phyloP scores from a whole-genome alignment of 2,888 invertebrate species.

The Xestia xanthographa region DNA sequence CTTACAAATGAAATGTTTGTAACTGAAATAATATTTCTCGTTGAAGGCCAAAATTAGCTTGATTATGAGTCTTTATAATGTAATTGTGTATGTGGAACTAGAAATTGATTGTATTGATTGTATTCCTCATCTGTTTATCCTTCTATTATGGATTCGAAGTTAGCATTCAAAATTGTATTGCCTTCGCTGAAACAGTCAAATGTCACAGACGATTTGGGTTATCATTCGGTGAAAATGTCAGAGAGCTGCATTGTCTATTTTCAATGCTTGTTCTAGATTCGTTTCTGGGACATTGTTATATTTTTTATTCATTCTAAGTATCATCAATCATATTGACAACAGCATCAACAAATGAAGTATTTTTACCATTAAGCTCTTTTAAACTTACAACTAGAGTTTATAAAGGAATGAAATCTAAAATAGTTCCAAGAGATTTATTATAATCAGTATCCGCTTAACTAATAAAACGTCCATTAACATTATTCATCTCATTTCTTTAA shows the following conservation, averaged over 20 bases:
- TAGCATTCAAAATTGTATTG: background rate
- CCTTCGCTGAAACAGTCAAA: slow-evolving; percentile 21
- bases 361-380: background rate
- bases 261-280: background rate
- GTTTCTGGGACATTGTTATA: background rate
- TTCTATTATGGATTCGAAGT: background rate
- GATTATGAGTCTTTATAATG: background rate
- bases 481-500: slow-evolving; percentile 22
- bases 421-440: slow-evolving; percentile 24
- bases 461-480: slow-evolving; percentile 28
- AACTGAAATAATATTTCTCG: slow-evolving; percentile 9
- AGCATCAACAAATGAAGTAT: background rate
- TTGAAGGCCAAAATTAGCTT: slow-evolving; percentile 21
- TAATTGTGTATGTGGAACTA: background rate
- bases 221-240: background rate
- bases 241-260: background rate
- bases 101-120: slow-evolving; percentile 1
- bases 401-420: background rate
- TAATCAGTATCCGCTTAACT: slow-evolving; percentile 2
- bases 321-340: slow-evolving; percentile 13
- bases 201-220: background rate
- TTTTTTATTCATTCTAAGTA: background rate
- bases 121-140: background rate
- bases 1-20: slow-evolving; percentile 22
- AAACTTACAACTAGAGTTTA: background rate